Evolutionary conservation across 2,797 vertebrate species (phyloP).

Genomic region (Mormyrops boulengeri): DNA sequence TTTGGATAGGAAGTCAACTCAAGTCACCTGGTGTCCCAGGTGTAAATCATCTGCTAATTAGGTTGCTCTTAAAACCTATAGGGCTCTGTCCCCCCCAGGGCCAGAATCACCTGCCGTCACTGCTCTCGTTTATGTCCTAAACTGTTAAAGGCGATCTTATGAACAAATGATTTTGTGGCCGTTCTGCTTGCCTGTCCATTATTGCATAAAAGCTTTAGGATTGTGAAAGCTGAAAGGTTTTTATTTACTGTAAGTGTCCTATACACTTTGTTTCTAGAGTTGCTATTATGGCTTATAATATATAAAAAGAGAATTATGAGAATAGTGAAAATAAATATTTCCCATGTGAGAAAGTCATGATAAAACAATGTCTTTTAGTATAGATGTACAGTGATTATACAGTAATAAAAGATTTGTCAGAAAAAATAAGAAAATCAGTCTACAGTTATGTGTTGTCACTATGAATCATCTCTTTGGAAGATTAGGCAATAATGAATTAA

Average conservation of each 20-base stretch:
- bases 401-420: neutral
- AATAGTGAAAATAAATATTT: neutral
- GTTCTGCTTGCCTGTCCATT: neutral
- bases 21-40: conserved; percentile 15
- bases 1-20: conserved; percentile 17
- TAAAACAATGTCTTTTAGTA: neutral
- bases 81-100: neutral
- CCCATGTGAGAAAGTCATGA: neutral
- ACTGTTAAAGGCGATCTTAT: neutral
- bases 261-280: neutral
- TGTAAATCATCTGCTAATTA: conserved; percentile 12
- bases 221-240: neutral
- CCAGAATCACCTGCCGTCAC: neutral
- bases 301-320: neutral
- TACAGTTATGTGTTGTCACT: neutral
- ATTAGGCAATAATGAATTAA: neutral
- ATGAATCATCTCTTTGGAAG: neutral
- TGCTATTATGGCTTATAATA: neutral
- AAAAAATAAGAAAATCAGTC: neutral
- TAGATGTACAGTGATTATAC: neutral
- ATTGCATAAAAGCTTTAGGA: neutral
- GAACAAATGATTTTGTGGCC: neutral
- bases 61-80: conserved; percentile 12
- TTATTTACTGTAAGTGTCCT: neutral
- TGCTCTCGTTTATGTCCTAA: neutral